Conservation (phyloP, 2,888 invertebrate species). For the Agrochola lychnidis region DNA sequence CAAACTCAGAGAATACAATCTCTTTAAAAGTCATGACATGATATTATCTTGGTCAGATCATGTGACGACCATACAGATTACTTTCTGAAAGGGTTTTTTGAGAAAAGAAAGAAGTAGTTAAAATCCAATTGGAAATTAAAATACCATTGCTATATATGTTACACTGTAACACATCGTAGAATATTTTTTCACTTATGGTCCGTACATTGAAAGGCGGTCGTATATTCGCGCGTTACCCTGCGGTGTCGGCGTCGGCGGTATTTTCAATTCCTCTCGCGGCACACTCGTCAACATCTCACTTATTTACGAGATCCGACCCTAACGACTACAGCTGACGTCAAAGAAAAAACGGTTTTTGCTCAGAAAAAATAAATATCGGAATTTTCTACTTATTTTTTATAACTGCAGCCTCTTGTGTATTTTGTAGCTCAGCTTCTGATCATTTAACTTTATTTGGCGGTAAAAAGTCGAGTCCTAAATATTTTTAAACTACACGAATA, state of each 20-base stretch:
- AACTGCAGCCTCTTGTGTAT: background rate
- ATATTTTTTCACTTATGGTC: constrained; percentile 41
- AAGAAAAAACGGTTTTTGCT: constrained; percentile 30
- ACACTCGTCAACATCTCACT: constrained; percentile 87
- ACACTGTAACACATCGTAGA: background rate
- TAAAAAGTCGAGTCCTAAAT: background rate
- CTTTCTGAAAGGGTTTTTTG: background rate
- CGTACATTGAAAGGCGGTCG: constrained; percentile 37
- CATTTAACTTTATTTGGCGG: background rate
- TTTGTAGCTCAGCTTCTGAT: background rate
- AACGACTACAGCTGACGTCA: constrained; percentile 79
- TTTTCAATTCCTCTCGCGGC: constrained; percentile 83
- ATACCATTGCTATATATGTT: background rate
- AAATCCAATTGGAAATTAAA: no score
- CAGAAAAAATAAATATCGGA: background rate
- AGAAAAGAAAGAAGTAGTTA: background rate
- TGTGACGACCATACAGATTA: background rate
- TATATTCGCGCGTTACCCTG: constrained; percentile 41
- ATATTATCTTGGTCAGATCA: background rate
- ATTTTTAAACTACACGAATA: background rate
- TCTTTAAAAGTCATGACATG: background rate
- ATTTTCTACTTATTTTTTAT: background rate
- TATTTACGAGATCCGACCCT: constrained; percentile 85
- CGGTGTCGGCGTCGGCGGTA: constrained; percentile 61
- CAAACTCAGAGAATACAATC: background rate